phyloP scores from a whole-genome alignment of 2,113 vertebrate genomes.

The Turdus rufiventris region DNA sequence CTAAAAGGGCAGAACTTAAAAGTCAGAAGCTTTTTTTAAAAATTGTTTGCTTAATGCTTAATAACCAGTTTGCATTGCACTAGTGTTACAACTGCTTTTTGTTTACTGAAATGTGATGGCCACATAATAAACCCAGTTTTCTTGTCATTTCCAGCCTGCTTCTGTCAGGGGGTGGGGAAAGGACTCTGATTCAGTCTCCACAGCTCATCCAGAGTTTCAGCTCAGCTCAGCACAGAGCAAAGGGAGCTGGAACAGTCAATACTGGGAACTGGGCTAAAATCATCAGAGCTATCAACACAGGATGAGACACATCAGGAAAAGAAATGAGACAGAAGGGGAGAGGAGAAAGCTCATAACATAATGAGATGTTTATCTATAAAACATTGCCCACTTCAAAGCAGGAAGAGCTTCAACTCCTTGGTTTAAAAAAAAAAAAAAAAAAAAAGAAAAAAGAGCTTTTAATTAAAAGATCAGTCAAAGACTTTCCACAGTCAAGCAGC shows the following conservation, averaged over 20 bases:
- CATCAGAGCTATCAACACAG: background rate
- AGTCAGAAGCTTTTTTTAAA: background rate
- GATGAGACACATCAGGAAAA: conserved; percentile 17
- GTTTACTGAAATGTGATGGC: conserved; percentile 32
- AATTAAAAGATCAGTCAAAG: conserved; percentile 59
- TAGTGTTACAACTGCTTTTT: conserved; percentile 19
- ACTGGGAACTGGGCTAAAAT: background rate
- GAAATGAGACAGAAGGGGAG: background rate
- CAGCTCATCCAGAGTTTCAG: background rate
- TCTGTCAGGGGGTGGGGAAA: background rate
- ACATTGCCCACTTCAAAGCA: conserved; percentile 55
- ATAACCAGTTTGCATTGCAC: background rate
- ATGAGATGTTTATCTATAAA: conserved; percentile 56
- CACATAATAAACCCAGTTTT: conserved; percentile 19
- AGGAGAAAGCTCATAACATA: conserved; percentile 15
- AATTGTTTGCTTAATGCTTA: conserved; percentile 18
- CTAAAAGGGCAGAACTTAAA: background rate
- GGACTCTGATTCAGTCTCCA: background rate
- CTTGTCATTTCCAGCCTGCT: background rate
- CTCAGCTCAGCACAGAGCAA: background rate
- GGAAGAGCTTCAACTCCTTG: background rate
- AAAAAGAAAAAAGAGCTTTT: background rate
- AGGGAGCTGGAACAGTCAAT: background rate
- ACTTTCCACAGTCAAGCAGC: conserved; percentile 33
- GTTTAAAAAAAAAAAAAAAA: background rate